Evolutionary conservation across 2,113 vertebrate species (phyloP), one percentile per base, ranked within the genome.

Genomic region (Aegypius monachus): DNA sequence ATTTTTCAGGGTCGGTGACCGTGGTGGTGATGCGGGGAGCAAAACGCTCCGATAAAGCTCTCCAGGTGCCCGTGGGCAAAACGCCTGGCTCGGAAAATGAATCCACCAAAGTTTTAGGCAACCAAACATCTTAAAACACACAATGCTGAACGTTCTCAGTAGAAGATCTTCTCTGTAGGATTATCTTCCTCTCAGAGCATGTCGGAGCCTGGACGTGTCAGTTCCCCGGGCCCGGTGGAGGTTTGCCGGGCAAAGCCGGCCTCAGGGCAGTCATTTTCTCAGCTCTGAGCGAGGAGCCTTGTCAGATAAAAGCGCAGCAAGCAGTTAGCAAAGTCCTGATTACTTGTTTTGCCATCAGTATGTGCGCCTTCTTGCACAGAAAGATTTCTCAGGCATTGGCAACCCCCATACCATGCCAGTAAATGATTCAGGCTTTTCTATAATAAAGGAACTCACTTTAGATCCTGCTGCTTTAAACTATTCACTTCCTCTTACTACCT

Each of bases 381-480:
- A 87, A 45, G 42, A 52, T 61, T 74, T 90, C 8, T 48, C 0
- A 2, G 43, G 43, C 23, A 31, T n/a, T 75, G 78, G 59, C 65
- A 96, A 23, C 3, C 15, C n/a, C 52, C 16, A 16, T 38, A 31
- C 27, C 15, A 14, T 13, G 19, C 26, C 2, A 1, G 16, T 9
- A 56, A 85, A 75, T 72, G 53, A 36, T 61, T 86, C 27, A 59
- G 61, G 25, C 21, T 81, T 92, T 92, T 68, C 40, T 86, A 0
- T 43, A 63, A 53, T 22, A 83, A 66, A 67, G 82, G 38, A 93
- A 48, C 31, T 74, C 50, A 31, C 27, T 86, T 20, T 55, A 27
- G 52, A 87, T 67, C 47, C 88, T 59, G 55, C 75, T 86, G 52
- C 79, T 91, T 94, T 90, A 53, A 91, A 87, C 62, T 71, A 61